These are phyloP conservation scores for Heliconius cydno DNA, from an alignment of 2,888 invertebrate species.

Conservation along the genomic window DNA sequence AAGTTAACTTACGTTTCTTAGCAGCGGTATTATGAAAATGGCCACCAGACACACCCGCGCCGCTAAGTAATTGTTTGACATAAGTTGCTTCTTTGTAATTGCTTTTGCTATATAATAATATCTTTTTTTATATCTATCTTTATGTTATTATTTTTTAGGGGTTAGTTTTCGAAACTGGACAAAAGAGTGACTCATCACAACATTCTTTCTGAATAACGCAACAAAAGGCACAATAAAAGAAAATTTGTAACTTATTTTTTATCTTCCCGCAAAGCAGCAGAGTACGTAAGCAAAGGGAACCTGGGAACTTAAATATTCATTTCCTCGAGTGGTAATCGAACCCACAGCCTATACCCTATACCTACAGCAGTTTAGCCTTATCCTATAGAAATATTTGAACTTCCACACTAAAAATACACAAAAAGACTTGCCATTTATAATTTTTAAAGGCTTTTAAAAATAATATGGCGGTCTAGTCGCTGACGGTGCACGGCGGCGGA, in stretches of 20 bases:
- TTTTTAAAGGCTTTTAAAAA: conserved; percentile 47
- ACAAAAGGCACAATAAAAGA: too few species aligned
- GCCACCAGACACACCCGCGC: conserved; percentile 53
- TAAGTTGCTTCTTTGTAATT: conserved; percentile 44
- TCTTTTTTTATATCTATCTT: not conserved
- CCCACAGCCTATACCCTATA: too few species aligned
- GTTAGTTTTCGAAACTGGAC: too few species aligned
- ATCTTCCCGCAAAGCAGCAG: too few species aligned
- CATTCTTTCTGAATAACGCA: too few species aligned
- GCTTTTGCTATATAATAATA: conserved; percentile 11
- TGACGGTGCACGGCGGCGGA: conserved; percentile 37
- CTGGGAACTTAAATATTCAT: too few species aligned
- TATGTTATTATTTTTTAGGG: too few species aligned
- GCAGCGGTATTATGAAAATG: conserved; percentile 75
- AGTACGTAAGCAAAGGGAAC: too few species aligned
- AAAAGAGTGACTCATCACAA: too few species aligned
- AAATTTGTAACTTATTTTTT: too few species aligned
- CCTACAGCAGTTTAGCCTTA: not conserved
- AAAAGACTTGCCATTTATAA: conserved; percentile 34
- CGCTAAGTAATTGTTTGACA: conserved; percentile 64
- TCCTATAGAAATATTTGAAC: not conserved
- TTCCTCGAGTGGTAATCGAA: too few species aligned
- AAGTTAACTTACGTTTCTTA: conserved; percentile 65
- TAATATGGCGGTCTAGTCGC: conserved; percentile 39
- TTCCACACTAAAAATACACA: conserved; percentile 32